Conservation (phyloP, 2,888 invertebrate species). For the Anarsia innoxiella region DNA sequence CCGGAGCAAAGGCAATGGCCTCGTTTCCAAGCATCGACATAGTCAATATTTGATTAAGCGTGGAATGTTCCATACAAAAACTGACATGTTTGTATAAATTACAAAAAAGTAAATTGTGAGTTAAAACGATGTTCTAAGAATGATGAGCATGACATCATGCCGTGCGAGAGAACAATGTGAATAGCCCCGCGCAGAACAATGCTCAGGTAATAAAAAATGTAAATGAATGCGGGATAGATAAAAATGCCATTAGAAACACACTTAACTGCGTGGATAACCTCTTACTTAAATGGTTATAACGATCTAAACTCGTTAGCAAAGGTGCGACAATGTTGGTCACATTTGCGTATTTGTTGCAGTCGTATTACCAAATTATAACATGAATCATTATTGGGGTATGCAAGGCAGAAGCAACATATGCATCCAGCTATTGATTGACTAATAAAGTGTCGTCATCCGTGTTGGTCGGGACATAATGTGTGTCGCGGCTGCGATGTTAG, state of each 20-base stretch:
- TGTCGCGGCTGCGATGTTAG: constrained; percentile 40
- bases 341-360: background rate
- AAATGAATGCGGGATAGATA: constrained; percentile 36
- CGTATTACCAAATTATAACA: constrained; percentile 17
- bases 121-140: constrained; percentile 33
- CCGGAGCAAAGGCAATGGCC: constrained; percentile 40
- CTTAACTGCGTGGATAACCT: constrained; percentile 5
- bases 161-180: constrained; percentile 44
- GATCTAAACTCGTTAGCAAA: background rate
- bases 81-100: constrained; percentile 28
- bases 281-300: background rate
- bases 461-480: constrained; percentile 41
- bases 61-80: constrained; percentile 34
- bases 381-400: constrained; percentile 24
- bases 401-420: no score
- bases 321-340: background rate
- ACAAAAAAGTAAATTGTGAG: constrained; percentile 33
- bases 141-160: constrained; percentile 43
- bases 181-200: constrained; percentile 44
- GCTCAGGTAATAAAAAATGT: constrained; percentile 39
- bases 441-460: constrained; percentile 35
- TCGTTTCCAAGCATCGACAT: constrained; percentile 30
- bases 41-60: constrained; percentile 45
- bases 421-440: constrained; percentile 31
- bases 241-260: constrained; percentile 20